Evolutionary conservation across 2,113 vertebrate genomes (phyloP), one percentile per base, ranked within the genome.

Genomic region (Oriolus oriolus): DNA sequence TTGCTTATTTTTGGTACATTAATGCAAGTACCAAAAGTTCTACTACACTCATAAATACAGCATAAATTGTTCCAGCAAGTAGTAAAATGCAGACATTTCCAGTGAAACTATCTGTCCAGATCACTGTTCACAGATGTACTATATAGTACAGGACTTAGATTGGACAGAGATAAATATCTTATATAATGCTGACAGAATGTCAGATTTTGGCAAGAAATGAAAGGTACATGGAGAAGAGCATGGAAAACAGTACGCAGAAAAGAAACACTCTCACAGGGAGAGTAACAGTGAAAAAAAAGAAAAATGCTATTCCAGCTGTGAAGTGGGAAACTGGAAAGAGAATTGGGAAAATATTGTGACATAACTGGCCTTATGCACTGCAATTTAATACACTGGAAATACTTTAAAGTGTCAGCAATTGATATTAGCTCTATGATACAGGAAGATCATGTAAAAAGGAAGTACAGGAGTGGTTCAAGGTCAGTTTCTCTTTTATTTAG

Each of bases 191-290:
- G 68, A 87, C 54, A 77, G 42, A 81, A 85, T 78, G 54, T 78
- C 50, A 81, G 59, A 39, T 37, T 70, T 89, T 28, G 45, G n/a
- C 37, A 82, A 73, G 31, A 85, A 81, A 31, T 41, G 7, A 78
- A 89, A 26, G 4, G 23, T 87, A 84, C 6, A 26, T 4, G 7
- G 37, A 41, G 81, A 74, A 89, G 16, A 60, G 45, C 33, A 69
- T 1, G 4, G 27, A 45, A 60, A 84, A 84, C 19, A 3, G 22
- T 53, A 61, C 0, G 0, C 2, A 3, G n/a, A 31, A 89, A 64
- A 89, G 11, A 54, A 60, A 37, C 20, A 24, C 5, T 28, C 11
- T 61, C 45, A 76, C 7, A 57, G 19, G 45, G 28, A 87, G 13
- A 70, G 7, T 33, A 70, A 57, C 24, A 89, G 44, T 11, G 13